Evolutionary conservation across 1,140 invertebrate species (phyloP), one percentile per base, ranked within the genome.

Genomic region (Orius insidiosus): DNA sequence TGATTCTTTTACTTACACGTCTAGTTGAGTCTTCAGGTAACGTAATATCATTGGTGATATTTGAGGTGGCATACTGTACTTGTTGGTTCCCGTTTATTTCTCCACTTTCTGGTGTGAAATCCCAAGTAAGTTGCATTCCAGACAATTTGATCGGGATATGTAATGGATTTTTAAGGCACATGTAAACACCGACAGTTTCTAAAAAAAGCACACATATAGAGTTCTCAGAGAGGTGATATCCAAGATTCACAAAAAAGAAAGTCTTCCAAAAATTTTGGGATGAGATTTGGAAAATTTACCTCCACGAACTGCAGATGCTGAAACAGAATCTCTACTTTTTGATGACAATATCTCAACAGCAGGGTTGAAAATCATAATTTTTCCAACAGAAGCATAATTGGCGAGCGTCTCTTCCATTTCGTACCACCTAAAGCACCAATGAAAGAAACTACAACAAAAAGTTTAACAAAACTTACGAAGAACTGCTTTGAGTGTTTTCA

Each of bases 51-150:
- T 58, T 51, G 53, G 68, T 57, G 15, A 67, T 54, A 52, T 60
- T 49, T 50, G 61, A 51, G 32, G 7, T 24, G 3, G 24, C 24
- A 67, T 62, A 35, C 69, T 59, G 40, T 71, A 59, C 48, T 63
- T 19, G 62, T 54, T 6, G 13, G 14, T 45, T 36, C 16, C 7
- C 68, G 8, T 56, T 59, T 2, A 62, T 31, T 11, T 54, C 55
- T 42, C 65, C 62, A 15, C 65, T 60, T 13, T 60, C 58, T 4
- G 60, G 61, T 15, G 67, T 67, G 46, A 85, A 82, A 13, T 66
- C 74, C 85, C 86, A 93, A n/a, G 89, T 60, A 11, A 92, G 61
- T 55, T 76, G 71, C 3, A 93, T 66, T 52, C 86, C 74, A 31
- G 71, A 71, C 15, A 93, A 60, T 11, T 72, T 63, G 41, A 90